These are phyloP conservation scores for Brenthis ino DNA, from an alignment of 2,888 invertebrate species.

Conservation along the genomic window DNA sequence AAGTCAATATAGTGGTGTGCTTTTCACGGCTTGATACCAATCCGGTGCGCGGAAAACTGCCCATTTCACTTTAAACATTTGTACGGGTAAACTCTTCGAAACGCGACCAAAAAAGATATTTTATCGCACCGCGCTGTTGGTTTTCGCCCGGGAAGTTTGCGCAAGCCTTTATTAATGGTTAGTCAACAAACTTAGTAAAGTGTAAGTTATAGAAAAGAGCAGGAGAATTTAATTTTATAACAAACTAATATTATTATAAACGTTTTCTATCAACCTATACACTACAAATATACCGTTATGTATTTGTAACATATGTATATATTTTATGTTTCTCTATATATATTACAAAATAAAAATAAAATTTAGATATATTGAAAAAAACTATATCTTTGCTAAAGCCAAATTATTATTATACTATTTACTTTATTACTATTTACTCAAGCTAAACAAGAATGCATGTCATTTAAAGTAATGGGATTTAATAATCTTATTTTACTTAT, in stretches of 20 bases:
- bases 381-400: too few relatives aligned
- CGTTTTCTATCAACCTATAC: too few relatives aligned
- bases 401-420: too few relatives aligned
- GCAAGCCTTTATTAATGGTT: constrained; percentile 49
- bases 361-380: too few relatives aligned
- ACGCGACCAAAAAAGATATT: constrained; percentile 17
- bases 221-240: not conserved
- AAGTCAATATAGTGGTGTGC: constrained; percentile 25
- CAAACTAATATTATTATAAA: not conserved
- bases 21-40: constrained; percentile 15
- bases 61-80: constrained; percentile 26
- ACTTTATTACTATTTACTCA: too few relatives aligned
- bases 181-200: constrained; percentile 32
- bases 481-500: too few relatives aligned
- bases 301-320: too few relatives aligned
- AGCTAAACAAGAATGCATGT: too few relatives aligned
- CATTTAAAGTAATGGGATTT: too few relatives aligned
- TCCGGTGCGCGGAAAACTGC: constrained; percentile 22
- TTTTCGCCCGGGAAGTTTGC: constrained; percentile 41
- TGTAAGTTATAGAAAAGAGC: constrained; percentile 23
- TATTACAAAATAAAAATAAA: too few relatives aligned
- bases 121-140: not conserved
- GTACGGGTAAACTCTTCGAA: constrained; percentile 21
- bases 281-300: too few relatives aligned
- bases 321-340: too few relatives aligned